Evolutionary conservation across 2,113 vertebrate species (phyloP), one percentile per base, ranked within the genome.

Genomic region (Tupaia tana): DNA sequence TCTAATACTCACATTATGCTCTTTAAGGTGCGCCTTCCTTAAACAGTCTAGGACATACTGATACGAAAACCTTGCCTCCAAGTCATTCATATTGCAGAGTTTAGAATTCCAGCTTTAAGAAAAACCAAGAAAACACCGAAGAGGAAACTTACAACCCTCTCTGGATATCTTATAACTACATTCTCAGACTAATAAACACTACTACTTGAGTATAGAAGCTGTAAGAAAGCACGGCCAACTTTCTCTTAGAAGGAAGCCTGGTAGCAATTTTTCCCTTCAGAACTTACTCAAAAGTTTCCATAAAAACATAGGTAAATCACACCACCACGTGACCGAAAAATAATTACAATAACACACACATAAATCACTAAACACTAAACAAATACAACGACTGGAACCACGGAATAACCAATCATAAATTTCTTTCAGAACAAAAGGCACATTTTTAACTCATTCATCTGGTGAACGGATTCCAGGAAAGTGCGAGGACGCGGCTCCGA

Each of bases 131-230:
- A 77, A 89, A 89, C 16, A 80, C 52, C 92, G 56, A 86, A 56
- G 71, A 86, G 86, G 31, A 86, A 93, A 83, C 84, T 79, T 79
- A 93, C 19, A 93, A 20, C 34, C 66, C 29, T 78, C 73, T 81
- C 96, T 92, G 86, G 79, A 89, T 85, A 73, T 15, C n/a, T 90
- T 79, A 71, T 81, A 84, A 93, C 91, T 91, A 81, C 70, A 94
- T 96, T 97, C 95, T 75, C 66, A 83, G 78, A 92, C 73, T 86
- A 95, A 77, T 54, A 70, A 77, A 83, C 3, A 71, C 88, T 16
- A 94, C 7, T 16, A 25, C 84, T 96, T 10, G 59, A 91, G 82
- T 80, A 8, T 25, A 92, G 20, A 96, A 94, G 88, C 31, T 19
- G 56, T 3, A 97, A 5, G 27, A 89, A 70, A 85, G 74, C 19